phyloP scores from a whole-genome alignment of 2,888 invertebrate species.

The Cyclophora punctaria region DNA sequence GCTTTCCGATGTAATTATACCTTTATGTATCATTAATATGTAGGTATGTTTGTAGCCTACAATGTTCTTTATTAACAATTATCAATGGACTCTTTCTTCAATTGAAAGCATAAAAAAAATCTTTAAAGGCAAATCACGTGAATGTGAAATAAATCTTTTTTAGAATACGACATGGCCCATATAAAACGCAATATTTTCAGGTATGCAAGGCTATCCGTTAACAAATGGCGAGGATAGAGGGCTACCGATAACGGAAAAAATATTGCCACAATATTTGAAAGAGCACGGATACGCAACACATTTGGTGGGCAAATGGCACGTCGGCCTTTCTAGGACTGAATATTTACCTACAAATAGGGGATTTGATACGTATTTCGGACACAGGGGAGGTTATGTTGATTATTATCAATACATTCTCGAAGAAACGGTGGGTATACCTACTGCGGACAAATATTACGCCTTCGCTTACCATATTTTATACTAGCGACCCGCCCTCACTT shows the following conservation, averaged over 20 bases:
- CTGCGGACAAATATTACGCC: too few species aligned
- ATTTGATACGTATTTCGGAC: conserved; percentile 89
- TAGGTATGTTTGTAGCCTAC: too few species aligned
- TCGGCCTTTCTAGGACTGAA: conserved; percentile 70
- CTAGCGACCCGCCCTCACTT: too few species aligned
- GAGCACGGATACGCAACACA: conserved; percentile 82
- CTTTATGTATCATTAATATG: too few species aligned
- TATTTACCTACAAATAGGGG: conserved; percentile 83
- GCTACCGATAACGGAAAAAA: conserved; percentile 59
- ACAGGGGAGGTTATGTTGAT: conserved; percentile 87
- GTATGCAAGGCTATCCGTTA: conserved; percentile 65
- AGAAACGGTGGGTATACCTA: conserved; percentile 44
- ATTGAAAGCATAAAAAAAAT: not conserved
- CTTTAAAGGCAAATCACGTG: not conserved
- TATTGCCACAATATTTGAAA: conserved; percentile 78
- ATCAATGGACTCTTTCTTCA: too few species aligned
- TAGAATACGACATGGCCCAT: not conserved
- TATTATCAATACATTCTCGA: conserved; percentile 78
- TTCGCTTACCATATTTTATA: too few species aligned
- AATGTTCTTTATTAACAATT: too few species aligned
- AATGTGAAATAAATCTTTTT: conserved; percentile 5
- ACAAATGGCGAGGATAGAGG: conserved; percentile 59
- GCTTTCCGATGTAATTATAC: too few species aligned
- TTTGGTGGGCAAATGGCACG: conserved; percentile 88
- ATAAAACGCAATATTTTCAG: conserved; percentile 22